phyloP scores from a whole-genome alignment of 2,888 invertebrate genomes.

The Cheilosia grossa region DNA sequence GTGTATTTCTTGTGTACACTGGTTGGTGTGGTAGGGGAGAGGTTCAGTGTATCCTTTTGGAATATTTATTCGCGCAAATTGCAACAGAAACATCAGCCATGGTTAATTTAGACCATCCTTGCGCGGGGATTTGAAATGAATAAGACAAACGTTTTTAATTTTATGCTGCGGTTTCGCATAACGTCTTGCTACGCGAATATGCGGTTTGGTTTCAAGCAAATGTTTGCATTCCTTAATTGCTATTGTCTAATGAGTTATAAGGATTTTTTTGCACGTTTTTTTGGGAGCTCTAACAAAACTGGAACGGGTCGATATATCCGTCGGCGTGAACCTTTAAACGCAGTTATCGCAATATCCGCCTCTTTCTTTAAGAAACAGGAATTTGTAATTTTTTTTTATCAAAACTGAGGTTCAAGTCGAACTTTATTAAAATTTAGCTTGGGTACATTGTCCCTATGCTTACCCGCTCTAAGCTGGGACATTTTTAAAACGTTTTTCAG shows the following conservation, averaged over 20 bases:
- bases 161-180: slow-evolving; percentile 23
- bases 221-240: background rate
- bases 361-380: too few species aligned
- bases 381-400: too few species aligned
- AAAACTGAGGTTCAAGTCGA: too few species aligned
- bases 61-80: slow-evolving; percentile 29
- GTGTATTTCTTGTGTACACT: background rate
- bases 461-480: too few species aligned
- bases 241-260: background rate
- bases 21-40: background rate
- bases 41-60: slow-evolving; percentile 21
- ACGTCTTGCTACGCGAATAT: background rate
- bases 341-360: too few species aligned
- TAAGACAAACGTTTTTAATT: slow-evolving; percentile 27
- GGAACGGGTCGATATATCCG: too few species aligned
- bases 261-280: background rate
- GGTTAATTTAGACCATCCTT: slow-evolving; percentile 11
- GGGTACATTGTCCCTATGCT: too few species aligned
- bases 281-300: background rate
- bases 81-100: background rate
- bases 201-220: background rate
- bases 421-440: too few species aligned
- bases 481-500: too few species aligned
- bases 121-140: background rate
- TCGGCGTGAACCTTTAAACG: too few species aligned